Evolutionary conservation across 1,140 invertebrate genomes (phyloP).

Genomic region (Drosophila repletoides): DNA sequence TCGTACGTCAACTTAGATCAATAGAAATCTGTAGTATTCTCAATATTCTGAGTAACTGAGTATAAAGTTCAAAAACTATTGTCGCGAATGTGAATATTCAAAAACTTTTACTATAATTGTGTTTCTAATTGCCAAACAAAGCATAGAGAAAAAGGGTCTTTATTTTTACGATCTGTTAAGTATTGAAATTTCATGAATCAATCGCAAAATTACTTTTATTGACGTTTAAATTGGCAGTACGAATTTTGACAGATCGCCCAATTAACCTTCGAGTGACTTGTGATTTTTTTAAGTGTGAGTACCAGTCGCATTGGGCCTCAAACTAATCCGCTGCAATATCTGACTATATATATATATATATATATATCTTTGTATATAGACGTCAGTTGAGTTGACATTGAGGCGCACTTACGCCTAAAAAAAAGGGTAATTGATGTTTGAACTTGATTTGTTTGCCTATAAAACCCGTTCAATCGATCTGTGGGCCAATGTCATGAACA

Average conservation of each 20-base stretch:
- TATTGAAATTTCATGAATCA: conserved; percentile 27
- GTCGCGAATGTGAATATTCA: no score
- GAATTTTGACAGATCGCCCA: conserved; percentile 31
- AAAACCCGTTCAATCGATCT: conserved; percentile 16
- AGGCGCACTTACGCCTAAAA: conserved; percentile 48
- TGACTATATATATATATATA: not conserved
- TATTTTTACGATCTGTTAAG: no score
- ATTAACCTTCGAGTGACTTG: conserved; percentile 62
- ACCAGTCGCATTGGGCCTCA: conserved; percentile 15
- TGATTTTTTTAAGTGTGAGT: conserved; percentile 31
- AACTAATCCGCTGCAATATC: conserved; percentile 48
- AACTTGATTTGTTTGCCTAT: conserved; percentile 36
- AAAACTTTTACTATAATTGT: no score
- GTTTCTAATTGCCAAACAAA: no score
- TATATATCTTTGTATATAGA: not conserved
- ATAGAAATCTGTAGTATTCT: no score
- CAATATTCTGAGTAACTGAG: no score
- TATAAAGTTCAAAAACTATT: no score
- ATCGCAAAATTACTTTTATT: conserved; percentile 11
- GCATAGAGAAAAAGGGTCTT: no score
- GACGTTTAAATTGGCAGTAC: conserved; percentile 44
- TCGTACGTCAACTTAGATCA: no score
- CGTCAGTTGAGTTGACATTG: conserved; percentile 52
- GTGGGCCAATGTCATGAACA: conserved; percentile 9
- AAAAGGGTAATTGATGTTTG: conserved; percentile 56